phyloP scores from a whole-genome alignment of 2,113 vertebrate genomes.

The Vulpes ferrilata region DNA sequence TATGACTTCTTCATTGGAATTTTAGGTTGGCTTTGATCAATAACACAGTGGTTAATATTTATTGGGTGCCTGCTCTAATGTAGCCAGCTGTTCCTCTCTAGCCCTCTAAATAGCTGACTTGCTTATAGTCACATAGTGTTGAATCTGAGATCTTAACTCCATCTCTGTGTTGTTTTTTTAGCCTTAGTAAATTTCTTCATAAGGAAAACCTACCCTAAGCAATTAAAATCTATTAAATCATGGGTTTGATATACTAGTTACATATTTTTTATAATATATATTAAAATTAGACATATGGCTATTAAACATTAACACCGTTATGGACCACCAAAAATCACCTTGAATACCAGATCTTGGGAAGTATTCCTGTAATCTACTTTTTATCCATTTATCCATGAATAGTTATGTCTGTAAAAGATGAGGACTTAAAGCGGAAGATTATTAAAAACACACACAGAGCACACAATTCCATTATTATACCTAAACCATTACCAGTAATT shows the following conservation, averaged over 20 bases:
- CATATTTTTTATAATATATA: not conserved
- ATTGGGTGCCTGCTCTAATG: not conserved
- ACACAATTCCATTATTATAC: not conserved
- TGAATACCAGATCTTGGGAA: not conserved
- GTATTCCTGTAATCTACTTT: not conserved
- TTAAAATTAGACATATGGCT: slow-evolving; percentile 19
- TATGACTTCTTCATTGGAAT: not conserved
- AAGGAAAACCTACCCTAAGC: not conserved
- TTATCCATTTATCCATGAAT: not conserved
- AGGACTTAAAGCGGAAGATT: not conserved
- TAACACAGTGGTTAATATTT: not conserved
- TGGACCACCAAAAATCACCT: not conserved
- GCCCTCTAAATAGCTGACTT: not conserved
- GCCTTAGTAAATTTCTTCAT: not conserved
- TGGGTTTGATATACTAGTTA: slow-evolving; percentile 2
- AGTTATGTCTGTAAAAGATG: slow-evolving; percentile 13
- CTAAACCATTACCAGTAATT: not conserved
- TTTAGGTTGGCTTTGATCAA: not conserved
- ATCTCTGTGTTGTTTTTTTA: not conserved
- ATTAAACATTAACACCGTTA: not conserved
- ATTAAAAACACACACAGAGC: not conserved
- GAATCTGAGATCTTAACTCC: not conserved
- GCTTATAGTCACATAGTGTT: not conserved
- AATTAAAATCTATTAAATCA: slow-evolving; percentile 45
- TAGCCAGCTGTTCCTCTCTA: not conserved